A percentile compares a stretch with the other conserved stretches of the same genome.
phyloP scores from a whole-genome alignment of 2,888 invertebrate species.

The Antitype chi region DNA sequence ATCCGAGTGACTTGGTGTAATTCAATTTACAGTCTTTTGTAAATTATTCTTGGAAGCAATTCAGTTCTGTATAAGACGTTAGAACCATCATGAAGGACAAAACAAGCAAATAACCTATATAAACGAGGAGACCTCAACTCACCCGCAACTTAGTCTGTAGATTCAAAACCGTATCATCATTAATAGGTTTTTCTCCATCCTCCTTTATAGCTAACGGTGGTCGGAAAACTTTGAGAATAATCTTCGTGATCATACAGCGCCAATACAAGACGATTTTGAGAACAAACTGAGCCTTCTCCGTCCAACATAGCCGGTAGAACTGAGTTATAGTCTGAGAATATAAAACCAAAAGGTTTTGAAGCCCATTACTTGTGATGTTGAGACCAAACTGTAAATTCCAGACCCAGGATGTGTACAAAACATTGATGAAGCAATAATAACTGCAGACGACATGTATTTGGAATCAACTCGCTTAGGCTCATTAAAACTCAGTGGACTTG shows the following conservation, averaged over 20 bases:
- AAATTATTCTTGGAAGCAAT: not conserved
- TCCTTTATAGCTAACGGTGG: slow-evolving; percentile 66
- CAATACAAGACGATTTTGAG: slow-evolving; percentile 74
- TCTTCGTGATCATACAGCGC: slow-evolving; percentile 72
- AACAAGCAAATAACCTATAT: not conserved
- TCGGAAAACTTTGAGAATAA: slow-evolving; percentile 70
- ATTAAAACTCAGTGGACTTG: not conserved
- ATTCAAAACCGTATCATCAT: slow-evolving; percentile 5
- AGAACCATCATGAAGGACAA: not conserved
- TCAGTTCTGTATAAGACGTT: not conserved
- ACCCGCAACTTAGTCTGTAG: slow-evolving; percentile 49
- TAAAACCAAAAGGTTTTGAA: slow-evolving; percentile 34
- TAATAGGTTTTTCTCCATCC: not conserved
- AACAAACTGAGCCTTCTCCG: slow-evolving; percentile 72
- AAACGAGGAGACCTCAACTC: slow-evolving; percentile 38
- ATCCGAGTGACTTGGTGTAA: not conserved
- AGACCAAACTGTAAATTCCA: not conserved
- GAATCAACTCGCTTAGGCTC: not conserved
- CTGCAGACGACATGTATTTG: slow-evolving; percentile 14
- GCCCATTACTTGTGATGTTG: not conserved
- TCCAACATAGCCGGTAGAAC: slow-evolving; percentile 73
- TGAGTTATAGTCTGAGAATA: slow-evolving; percentile 74
- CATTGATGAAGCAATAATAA: slow-evolving; percentile 54
- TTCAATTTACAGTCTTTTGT: not conserved
- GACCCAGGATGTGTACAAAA: slow-evolving; percentile 16